phyloP scores from a whole-genome alignment of 2,888 invertebrate species.

The Incurvaria masculella region DNA sequence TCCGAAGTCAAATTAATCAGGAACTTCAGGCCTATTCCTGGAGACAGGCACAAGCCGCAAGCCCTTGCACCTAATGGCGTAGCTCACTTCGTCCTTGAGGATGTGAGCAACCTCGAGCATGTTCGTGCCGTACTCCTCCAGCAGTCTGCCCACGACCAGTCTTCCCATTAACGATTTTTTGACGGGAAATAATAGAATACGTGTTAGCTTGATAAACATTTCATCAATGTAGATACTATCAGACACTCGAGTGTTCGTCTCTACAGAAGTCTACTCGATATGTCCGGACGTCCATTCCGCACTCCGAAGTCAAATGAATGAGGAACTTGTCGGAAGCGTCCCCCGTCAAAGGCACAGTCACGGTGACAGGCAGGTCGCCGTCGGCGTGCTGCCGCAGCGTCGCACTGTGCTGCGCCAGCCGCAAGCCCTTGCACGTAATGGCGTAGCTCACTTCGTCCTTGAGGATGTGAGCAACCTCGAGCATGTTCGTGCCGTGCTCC shows the following conservation, averaged over 20 bases:
- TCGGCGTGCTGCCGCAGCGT: slow-evolving; percentile 31
- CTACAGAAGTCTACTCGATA: slow-evolving; percentile 36
- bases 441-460: slow-evolving; percentile 27
- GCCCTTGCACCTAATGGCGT: slow-evolving; percentile 28
- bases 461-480: slow-evolving; percentile 37
- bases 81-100: slow-evolving; percentile 28
- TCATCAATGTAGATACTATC: too few species aligned
- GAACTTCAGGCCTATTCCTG: too few species aligned
- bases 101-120: slow-evolving; percentile 38
- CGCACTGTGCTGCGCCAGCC: slow-evolving; percentile 28
- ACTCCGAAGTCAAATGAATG: slow-evolving; percentile 41
- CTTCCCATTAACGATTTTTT: too few species aligned
- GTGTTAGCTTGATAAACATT: too few species aligned
- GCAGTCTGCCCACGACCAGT: slow-evolving; percentile 34
- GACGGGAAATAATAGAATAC: too few species aligned
- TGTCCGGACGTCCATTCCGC: slow-evolving; percentile 44
- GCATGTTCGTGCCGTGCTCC: slow-evolving; percentile 38
- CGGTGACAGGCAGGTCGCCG: slow-evolving; percentile 27
- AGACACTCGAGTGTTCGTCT: neutral
- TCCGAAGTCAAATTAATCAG: too few species aligned
- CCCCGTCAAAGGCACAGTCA: slow-evolving; percentile 27
- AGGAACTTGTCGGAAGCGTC: slow-evolving; percentile 34
- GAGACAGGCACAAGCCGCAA: too few species aligned
- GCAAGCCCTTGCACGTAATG: slow-evolving; percentile 28
- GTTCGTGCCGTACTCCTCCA: slow-evolving; percentile 37